phyloP scores from a whole-genome alignment of 2,888 invertebrate species.

The Eupithecia centaureata region DNA sequence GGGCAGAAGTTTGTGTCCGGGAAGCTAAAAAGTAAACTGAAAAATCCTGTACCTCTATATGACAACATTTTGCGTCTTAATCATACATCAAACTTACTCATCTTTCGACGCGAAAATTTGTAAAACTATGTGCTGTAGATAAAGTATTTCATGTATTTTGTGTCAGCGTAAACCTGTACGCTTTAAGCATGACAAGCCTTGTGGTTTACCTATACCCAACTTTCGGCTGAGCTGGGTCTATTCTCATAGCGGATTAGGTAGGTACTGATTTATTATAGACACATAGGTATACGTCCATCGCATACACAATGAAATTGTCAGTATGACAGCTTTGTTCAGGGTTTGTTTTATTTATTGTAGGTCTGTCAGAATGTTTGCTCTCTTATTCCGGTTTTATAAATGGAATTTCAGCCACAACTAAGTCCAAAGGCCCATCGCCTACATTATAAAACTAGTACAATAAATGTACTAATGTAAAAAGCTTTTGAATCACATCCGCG shows the following conservation, averaged over 20 bases:
- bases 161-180: not conserved
- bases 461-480: conserved; percentile 18
- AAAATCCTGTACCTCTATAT: not conserved
- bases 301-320: not conserved
- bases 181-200: not conserved
- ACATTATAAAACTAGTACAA: conserved; percentile 1
- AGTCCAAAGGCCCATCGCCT: not conserved
- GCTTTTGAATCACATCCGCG: conserved; percentile 26
- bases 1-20: conserved; percentile 6
- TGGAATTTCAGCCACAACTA: not conserved
- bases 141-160: not conserved
- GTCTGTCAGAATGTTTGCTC: not conserved
- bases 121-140: not conserved
- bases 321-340: not conserved
- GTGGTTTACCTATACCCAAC: not conserved
- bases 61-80: not conserved
- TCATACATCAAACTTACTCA: not conserved
- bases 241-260: not conserved
- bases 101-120: not conserved
- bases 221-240: not conserved
- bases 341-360: not conserved
- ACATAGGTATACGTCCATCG: not conserved
- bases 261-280: not conserved
- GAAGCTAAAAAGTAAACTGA: not conserved
- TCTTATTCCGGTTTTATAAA: not conserved